Conservation (phyloP, 2,797 vertebrate species). For the Threskiornis aethiopicus region DNA sequence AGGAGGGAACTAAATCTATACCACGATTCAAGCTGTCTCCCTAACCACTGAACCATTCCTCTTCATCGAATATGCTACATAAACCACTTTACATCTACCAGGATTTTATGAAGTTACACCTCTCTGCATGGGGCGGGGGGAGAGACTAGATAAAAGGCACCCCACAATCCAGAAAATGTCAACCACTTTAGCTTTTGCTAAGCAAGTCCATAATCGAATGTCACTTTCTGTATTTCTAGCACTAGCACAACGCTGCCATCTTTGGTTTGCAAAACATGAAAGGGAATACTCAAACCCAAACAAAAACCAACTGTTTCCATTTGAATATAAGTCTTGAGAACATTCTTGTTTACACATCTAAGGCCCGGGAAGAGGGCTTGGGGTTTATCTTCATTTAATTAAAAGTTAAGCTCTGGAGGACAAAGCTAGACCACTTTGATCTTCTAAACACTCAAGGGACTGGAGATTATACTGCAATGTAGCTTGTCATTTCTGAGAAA, state of each 20-base stretch:
- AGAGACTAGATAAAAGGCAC: neutral
- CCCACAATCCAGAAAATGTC: neutral
- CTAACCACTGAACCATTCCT: neutral
- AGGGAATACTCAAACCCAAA: conserved; percentile 24
- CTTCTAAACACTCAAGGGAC: neutral
- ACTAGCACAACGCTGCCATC: neutral
- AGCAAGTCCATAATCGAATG: neutral
- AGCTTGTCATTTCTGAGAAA: conserved; percentile 15
- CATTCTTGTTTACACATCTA: neutral
- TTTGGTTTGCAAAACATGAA: conserved; percentile 8
- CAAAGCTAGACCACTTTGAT: conserved; percentile 7
- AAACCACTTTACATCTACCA: neutral
- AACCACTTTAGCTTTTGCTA: neutral
- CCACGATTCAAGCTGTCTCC: neutral
- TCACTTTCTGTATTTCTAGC: neutral
- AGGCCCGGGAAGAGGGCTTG: neutral
- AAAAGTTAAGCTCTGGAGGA: neutral
- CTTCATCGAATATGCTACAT: neutral
- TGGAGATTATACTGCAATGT: neutral
- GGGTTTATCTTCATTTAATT: conserved; percentile 8
- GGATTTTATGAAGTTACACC: neutral
- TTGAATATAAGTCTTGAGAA: neutral
- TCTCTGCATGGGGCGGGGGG: neutral
- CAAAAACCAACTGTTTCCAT: neutral
- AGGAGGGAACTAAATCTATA: conserved; percentile 5